Percentiles rank a stretch among this genome's conserved stretches.
Conservation (phyloP, 2,888 invertebrate genomes). For the Lottia scabra region DNA sequence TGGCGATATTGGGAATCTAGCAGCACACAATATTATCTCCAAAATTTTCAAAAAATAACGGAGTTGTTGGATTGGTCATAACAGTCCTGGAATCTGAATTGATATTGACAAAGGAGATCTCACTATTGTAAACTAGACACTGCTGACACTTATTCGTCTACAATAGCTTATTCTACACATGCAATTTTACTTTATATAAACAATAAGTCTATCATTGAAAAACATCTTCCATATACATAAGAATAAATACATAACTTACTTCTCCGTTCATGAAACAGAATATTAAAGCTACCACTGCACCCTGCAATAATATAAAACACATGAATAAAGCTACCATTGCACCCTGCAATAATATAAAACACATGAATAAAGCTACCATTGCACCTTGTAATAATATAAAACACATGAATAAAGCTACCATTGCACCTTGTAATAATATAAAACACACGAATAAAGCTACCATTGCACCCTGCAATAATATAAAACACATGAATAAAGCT, state of each 20-base stretch:
- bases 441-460: not conserved
- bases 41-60: too few relatives aligned
- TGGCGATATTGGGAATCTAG: too few relatives aligned
- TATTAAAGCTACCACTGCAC: constrained; percentile 50
- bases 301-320: constrained; percentile 39
- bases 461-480: constrained; percentile 18
- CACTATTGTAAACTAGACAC: too few relatives aligned
- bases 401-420: constrained; percentile 16
- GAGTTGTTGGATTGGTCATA: too few relatives aligned
- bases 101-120: too few relatives aligned
- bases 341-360: constrained; percentile 36
- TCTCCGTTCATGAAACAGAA: constrained; percentile 58
- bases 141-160: too few relatives aligned
- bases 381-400: constrained; percentile 45
- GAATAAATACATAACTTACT: constrained; percentile 32
- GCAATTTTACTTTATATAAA: too few relatives aligned
- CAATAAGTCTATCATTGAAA: too few relatives aligned
- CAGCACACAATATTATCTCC: too few relatives aligned
- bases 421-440: constrained; percentile 14
- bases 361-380: constrained; percentile 52
- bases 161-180: too few relatives aligned
- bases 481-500: constrained; percentile 53
- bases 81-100: too few relatives aligned
- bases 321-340: not conserved
- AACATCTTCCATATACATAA: too few relatives aligned